Percentiles rank a stretch among this genome's conserved stretches.
Evolutionary conservation across 2,113 vertebrate genomes (phyloP).

Genomic region (Raja brachyura): DNA sequence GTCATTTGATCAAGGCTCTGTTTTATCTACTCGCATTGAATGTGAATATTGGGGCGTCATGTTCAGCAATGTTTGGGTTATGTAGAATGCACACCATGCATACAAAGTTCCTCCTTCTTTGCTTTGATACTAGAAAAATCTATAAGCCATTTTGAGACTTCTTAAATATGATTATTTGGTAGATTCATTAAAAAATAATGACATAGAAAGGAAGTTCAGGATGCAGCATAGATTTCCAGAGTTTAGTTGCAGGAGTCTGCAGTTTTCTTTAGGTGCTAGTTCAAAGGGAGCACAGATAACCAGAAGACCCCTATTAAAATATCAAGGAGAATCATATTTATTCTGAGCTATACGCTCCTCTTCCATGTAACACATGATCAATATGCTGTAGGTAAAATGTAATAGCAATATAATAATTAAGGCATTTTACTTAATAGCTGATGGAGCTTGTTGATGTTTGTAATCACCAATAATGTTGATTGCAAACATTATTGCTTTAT

Average conservation of each 20-base stretch:
- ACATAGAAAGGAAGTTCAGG: neutral
- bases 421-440: neutral
- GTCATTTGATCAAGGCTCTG: neutral
- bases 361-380: neutral
- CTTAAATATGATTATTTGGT: neutral
- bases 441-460: too few species aligned
- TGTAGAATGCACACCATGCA: neutral
- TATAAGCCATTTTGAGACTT: constrained; percentile 1
- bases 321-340: neutral
- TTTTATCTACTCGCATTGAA: neutral
- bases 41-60: neutral
- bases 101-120: neutral
- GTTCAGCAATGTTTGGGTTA: neutral
- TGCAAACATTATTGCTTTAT: neutral
- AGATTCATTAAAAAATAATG: neutral
- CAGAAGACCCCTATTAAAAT: neutral
- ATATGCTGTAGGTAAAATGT: neutral
- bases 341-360: neutral
- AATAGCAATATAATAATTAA: neutral
- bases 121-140: neutral
- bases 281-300: neutral
- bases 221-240: neutral
- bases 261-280: neutral
- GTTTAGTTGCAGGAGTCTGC: neutral
- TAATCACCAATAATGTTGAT: too few species aligned